Conservation (phyloP, 2,113 vertebrate species). For the Trogon melanurus region DNA sequence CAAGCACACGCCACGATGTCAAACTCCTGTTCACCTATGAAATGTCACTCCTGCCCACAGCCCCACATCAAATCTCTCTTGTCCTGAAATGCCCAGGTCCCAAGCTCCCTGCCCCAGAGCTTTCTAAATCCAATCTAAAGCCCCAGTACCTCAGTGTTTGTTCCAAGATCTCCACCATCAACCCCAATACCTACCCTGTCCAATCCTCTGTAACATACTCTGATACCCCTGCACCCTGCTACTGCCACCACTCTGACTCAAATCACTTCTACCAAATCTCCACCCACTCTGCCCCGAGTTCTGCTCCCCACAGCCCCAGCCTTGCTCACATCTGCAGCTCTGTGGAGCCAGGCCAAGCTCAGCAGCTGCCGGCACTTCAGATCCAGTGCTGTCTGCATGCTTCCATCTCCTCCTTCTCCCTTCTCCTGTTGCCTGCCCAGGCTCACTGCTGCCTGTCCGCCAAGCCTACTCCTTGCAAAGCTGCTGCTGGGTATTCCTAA, state of each 20-base stretch:
- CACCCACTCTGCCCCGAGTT: neutral
- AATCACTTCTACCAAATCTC: fast-evolving
- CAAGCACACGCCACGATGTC: neutral
- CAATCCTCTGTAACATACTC: neutral
- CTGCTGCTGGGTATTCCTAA: constrained; percentile 17
- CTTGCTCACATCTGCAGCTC: neutral
- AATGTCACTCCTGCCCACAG: neutral
- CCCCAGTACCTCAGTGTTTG: neutral
- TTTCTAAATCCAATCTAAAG: neutral
- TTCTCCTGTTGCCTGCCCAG: fast-evolving
- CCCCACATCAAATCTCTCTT: neutral
- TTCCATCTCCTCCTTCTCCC: neutral
- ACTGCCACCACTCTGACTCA: neutral
- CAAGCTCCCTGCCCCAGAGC: neutral
- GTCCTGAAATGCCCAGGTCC: neutral
- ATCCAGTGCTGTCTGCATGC: fast-evolving
- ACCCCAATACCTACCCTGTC: neutral
- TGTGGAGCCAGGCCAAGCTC: neutral
- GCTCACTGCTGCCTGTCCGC: neutral
- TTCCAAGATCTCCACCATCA: neutral
- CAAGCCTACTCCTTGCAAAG: neutral
- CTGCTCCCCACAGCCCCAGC: neutral
- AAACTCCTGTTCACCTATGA: neutral
- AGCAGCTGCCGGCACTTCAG: neutral
- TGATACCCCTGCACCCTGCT: fast-evolving